Evolutionary conservation across 2,888 invertebrate species (phyloP), one percentile per base, ranked within the genome.

Genomic region (Stratiomys singularior): DNA sequence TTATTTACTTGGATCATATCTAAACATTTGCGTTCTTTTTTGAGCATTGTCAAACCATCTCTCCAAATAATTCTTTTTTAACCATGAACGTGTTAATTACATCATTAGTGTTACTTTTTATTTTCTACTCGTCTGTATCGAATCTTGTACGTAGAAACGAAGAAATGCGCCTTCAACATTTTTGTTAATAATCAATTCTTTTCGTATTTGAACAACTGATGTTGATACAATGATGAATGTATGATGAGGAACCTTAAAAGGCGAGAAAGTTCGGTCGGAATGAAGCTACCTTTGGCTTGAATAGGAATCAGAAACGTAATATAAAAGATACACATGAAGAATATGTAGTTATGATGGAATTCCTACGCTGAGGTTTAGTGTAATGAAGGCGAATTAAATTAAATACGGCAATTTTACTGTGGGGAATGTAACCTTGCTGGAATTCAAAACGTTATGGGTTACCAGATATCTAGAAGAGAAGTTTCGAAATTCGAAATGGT

Each of bases 101-200:
- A 21, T 66, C 66, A 66, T 66, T 66, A 66, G 37, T 37, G 37
- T 66, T 18, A 66, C 27, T n/a, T 27, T 63, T 63, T 63, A 37
- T 37, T 37, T 37, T 37, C 37, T 37, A 37, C 15, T 52, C 52
- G 15, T 52, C 3, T 15, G 9, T 37, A 37, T 37, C 37, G 52
- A 5, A 4, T 52, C 15, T 9, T 5, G 9, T 37, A 37, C 9
- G 5, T 37, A 9, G 5, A 37, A 37, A 52, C 52, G 15, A 13
- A 52, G 18, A 13, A 9, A 18, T 52, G 15, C 15, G 4, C 18
- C 52, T 44, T 13, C 44, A 44, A 44, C 13, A 9, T 44, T 44
- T 13, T 44, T 44, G 9, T 44, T 44, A 44, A 13, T 18, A 52
- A 52, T 18, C 52, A 18, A 52, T 52, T 52, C 52, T 52, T 52